Conservation (phyloP, 2,888 invertebrate species). For the Drosophila subsilvestris region DNA sequence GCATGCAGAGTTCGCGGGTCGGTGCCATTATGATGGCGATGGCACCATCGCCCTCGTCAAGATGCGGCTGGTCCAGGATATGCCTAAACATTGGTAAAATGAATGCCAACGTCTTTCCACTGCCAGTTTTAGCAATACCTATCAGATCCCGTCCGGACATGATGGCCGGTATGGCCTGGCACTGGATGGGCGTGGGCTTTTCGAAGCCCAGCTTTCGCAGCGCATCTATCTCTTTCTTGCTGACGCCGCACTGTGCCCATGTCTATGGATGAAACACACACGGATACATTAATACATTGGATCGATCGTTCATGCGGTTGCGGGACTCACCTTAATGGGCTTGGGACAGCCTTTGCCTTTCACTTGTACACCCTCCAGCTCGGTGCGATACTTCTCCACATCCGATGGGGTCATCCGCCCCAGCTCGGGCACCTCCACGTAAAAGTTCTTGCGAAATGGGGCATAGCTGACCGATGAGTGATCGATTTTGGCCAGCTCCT, state of each 20-base stretch:
- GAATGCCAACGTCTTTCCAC: constrained; percentile 99
- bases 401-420: constrained; percentile 95
- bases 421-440: constrained; percentile 98
- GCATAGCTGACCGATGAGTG: constrained; percentile 94
- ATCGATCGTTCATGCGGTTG: background rate
- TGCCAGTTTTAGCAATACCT: constrained; percentile 99
- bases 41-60: constrained; percentile 99
- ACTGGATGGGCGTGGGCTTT: constrained; percentile 99
- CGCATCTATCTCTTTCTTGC: constrained; percentile 96
- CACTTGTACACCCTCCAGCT: constrained; percentile 97
- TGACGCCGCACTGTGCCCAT: constrained; percentile 99
- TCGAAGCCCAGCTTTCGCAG: constrained; percentile 95
- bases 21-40: constrained; percentile 99
- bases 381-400: constrained; percentile 92
- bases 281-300: background rate
- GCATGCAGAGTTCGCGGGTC: constrained; percentile 98
- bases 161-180: constrained; percentile 98
- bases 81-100: constrained; percentile 98
- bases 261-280: constrained; percentile 83
- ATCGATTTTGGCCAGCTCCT: constrained; percentile 97
- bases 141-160: constrained; percentile 99
- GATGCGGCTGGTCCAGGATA: constrained; percentile 95
- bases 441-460: constrained; percentile 96
- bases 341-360: constrained; percentile 99
- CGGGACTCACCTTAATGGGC: constrained; percentile 88